Conservation (phyloP, 2,888 invertebrate species). For the Mythimna ferrago region DNA sequence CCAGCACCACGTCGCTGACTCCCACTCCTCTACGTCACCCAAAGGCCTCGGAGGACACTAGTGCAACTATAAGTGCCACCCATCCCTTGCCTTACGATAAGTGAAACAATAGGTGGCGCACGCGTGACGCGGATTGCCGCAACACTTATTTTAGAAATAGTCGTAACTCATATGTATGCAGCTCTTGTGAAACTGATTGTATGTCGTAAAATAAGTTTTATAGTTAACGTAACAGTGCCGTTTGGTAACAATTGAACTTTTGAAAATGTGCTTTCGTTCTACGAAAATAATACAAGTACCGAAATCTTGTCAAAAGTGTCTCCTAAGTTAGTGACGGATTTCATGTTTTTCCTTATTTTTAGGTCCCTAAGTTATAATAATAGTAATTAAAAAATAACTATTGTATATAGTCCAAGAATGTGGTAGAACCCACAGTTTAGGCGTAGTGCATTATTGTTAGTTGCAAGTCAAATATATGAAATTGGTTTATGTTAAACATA, state of each 20-base stretch:
- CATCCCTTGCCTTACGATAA: conserved; percentile 5
- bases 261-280: conserved; percentile 33
- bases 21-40: conserved; percentile 6
- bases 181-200: conserved; percentile 49
- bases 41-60: conserved; percentile 20
- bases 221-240: conserved; percentile 35
- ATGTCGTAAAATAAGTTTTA: conserved; percentile 41
- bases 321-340: conserved; percentile 30
- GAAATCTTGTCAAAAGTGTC: conserved; percentile 44
- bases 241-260: conserved; percentile 32
- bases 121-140: conserved; percentile 12
- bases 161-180: conserved; percentile 38
- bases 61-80: conserved; percentile 31
- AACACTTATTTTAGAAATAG: conserved; percentile 45
- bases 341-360: conserved; percentile 30
- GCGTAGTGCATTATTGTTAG: conserved; percentile 31
- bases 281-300: conserved; percentile 21
- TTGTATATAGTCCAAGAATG: conserved; percentile 55
- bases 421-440: conserved; percentile 25
- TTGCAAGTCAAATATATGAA: conserved; percentile 37
- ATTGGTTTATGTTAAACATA: conserved; percentile 45
- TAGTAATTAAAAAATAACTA: neutral
- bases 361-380: conserved; percentile 21
- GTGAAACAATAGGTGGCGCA: conserved; percentile 14
- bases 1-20: neutral